Evolutionary conservation across 2,113 vertebrate species (phyloP).

Genomic region (Ctenomys sociabilis): DNA sequence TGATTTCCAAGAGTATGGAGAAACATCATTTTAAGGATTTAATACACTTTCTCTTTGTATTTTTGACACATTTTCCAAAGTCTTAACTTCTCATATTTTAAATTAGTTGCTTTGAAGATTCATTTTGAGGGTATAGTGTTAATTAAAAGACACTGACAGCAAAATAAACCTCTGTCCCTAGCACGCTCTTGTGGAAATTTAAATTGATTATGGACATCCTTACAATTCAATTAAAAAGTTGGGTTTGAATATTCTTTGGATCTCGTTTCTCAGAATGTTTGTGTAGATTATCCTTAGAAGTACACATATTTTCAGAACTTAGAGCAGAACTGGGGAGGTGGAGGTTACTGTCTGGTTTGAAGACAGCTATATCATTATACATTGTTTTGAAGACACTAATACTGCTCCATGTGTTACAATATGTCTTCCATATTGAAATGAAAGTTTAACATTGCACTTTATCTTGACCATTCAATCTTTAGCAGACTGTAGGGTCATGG

Average conservation of each 20-base stretch:
- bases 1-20: background rate
- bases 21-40: constrained; percentile 20
- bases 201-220: background rate
- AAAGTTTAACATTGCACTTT: background rate
- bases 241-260: background rate
- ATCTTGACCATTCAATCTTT: constrained; percentile 6
- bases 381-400: background rate
- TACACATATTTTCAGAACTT: constrained; percentile 8
- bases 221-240: background rate
- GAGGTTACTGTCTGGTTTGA: background rate
- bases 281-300: background rate
- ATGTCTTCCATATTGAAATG: background rate
- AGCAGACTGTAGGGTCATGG: background rate
- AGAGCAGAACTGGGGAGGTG: background rate
- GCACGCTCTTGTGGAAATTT: background rate
- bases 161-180: background rate
- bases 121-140: background rate
- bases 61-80: background rate
- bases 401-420: background rate
- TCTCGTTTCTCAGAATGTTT: constrained; percentile 24
- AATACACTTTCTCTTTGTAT: constrained; percentile 7
- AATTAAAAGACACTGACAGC: background rate
- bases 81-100: background rate
- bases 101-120: background rate
- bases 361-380: background rate